Base-by-base conservation (phyloP, 1,140 invertebrate species). In the Pinna nobilis region DNA sequence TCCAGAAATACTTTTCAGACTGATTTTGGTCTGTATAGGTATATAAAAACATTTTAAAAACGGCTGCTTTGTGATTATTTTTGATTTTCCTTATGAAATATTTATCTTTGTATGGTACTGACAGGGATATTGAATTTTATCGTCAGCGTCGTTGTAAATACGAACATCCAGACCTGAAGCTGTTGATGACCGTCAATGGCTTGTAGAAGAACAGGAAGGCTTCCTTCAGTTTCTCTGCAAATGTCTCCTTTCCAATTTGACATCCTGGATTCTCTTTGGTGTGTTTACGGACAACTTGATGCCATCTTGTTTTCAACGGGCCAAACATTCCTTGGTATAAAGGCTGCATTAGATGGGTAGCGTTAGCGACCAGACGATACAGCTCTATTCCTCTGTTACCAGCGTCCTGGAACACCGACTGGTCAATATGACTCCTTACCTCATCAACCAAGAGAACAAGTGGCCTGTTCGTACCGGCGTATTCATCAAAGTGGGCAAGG, bases 341-440 rank as follows among this genome's bases (percentile, higher is more conserved):
- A 7, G 76, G 64, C 25, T 79, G 77, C 69, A 76, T 75, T 3
- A 79, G n/a, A 33, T 79, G 59, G 20, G 73, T 79, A 15, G 69
- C 68, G 76, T 76, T 79, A 30, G 68, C 66, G 9, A 76, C 50
- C 51, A 72, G 41, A 18, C 77, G 37, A 30, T 71, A 79, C 32
- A 76, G 28, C 39, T 76, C 64, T 37, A 76, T 72, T 1, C 64
- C 60, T 30, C 41, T 66, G 32, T 20, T 30, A 28, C 39, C 72
- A 3, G 68, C 73, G 25, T 30, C 25, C 51, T 37, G 15, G 61
- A 79, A 76, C 0, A 66, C 33, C 4, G n/a, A 1, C 20, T 39
- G 3, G 39, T 69, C 51, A 18, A 77, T 35, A 33, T 72, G 76
- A 37, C 68, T 75, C 23, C 67, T 75, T 55, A 61, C 73, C n/a